Conservation (phyloP, 2,113 vertebrate genomes). For the Mohoua ochrocephala region DNA sequence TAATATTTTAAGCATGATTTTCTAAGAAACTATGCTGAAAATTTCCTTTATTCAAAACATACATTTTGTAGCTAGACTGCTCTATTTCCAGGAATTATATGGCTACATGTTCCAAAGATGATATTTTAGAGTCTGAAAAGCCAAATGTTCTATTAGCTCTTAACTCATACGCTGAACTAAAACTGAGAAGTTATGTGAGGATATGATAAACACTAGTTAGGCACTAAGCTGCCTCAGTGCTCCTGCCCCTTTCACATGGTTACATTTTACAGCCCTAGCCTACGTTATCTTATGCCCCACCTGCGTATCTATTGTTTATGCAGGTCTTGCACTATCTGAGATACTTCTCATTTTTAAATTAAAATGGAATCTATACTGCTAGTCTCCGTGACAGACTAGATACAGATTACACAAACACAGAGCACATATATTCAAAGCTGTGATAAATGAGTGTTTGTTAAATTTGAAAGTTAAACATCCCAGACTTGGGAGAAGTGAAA, state of each 20-base stretch:
- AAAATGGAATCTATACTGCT: neutral
- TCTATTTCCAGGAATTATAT: neutral
- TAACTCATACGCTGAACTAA: neutral
- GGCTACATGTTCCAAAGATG: neutral
- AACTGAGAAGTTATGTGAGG: neutral
- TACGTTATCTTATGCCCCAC: neutral
- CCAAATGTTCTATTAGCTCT: neutral
- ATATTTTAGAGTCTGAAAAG: neutral
- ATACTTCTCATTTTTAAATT: neutral
- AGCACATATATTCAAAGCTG: neutral
- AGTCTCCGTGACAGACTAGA: neutral
- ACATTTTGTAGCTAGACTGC: neutral
- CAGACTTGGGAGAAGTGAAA: neutral
- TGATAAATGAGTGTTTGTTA: neutral
- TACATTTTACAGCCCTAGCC: neutral
- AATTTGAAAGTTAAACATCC: neutral
- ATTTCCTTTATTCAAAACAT: neutral
- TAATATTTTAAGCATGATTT: neutral
- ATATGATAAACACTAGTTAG: neutral
- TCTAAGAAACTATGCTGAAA: neutral
- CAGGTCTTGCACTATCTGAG: neutral
- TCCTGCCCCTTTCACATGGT: neutral
- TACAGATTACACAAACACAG: neutral
- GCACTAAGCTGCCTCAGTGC: neutral
- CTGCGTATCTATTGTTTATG: neutral